Evolutionary conservation across 30 jellyfish, hydroid and myxozoan genomes (phyloP), one percentile per base, ranked within the genome.

Genomic region (Hydra vulgaris): DNA sequence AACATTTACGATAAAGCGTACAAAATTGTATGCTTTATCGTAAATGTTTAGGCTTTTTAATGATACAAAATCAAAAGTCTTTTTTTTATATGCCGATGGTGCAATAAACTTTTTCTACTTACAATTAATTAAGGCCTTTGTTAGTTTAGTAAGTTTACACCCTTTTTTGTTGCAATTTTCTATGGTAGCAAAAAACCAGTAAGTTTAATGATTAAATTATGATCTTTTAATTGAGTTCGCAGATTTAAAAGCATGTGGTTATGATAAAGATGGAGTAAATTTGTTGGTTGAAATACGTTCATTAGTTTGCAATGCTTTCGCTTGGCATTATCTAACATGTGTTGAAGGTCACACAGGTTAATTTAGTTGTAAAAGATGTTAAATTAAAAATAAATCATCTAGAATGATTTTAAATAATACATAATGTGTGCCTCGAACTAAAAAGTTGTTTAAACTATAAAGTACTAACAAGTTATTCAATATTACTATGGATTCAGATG

Each of bases 251-350:
- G 23, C 25, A 17, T 26, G 56, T 79, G 79, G 86, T 27, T 16
- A 66, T 66, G 25, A 21, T 81, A 20, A 20, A 26, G 83, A 74
- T 25, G 89, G 81, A 17, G 0, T 22, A 21, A 18, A 25, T 23
- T 12, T 77, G 7, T 19, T 27, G 7, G 94, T 85, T 21, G 74
- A 21, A 20, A 52, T 72, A 8, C 18, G 19, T 26, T 26, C 70
- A 18, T 79, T 85, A 23, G 23, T 78, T 23, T 85, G 94, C 73
- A 86, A 85, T 79, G 94, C 94, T 12, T 85, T 86, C 12, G 90
- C 89, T 12, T 70, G 94, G 71, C 76, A 84, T 0, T 78, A 78
- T 70, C 18, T 70, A 17, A 85, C 69, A 73, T 16, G 89, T 26
- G 61, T 74, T 68, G 74, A 73, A 24, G 87, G 78, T 17, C 89